Evolutionary conservation across 2,888 invertebrate genomes (phyloP).

Genomic region (Horisme vitalbata): DNA sequence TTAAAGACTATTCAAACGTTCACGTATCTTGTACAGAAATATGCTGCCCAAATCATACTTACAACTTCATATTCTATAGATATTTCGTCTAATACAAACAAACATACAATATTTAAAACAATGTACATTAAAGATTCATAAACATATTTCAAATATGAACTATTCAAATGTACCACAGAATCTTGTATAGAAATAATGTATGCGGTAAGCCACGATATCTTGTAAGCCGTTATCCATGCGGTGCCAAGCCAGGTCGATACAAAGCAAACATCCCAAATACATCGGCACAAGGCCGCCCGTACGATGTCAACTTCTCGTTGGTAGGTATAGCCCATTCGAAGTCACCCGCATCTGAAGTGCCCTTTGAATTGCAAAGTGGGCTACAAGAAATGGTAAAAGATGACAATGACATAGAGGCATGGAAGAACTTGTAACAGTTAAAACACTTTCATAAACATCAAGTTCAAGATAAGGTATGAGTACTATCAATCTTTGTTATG

Average conservation of each 20-base stretch:
- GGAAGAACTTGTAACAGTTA: not conserved
- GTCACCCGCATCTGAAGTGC: slow-evolving; percentile 35
- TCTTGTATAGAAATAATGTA: not conserved
- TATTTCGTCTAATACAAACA: too few relatives aligned
- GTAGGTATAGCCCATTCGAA: slow-evolving; percentile 39
- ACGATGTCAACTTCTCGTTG: slow-evolving; percentile 39
- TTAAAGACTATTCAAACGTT: too few relatives aligned
- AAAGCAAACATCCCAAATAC: slow-evolving; percentile 41
- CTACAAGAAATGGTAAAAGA: slow-evolving; percentile 58
- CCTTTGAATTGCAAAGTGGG: slow-evolving; percentile 67
- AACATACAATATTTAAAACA: too few relatives aligned
- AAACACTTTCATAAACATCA: too few relatives aligned
- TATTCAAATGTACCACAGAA: too few relatives aligned
- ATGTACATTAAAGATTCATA: too few relatives aligned
- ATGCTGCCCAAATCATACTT: too few relatives aligned
- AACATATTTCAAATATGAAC: too few relatives aligned
- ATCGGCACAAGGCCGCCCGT: slow-evolving; percentile 39
- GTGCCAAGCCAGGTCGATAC: slow-evolving; percentile 20
- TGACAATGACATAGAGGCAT: slow-evolving; percentile 31
- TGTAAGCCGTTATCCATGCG: slow-evolving; percentile 5
- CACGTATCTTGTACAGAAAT: too few relatives aligned
- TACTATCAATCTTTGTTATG: too few relatives aligned
- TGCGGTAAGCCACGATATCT: not conserved
- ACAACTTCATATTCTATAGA: too few relatives aligned
- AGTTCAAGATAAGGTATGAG: too few relatives aligned